A percentile compares a stretch with the other conserved stretches of the same genome.
These are phyloP conservation scores for Mimas tiliae DNA, from an alignment of 2,888 invertebrate species.

Conservation along the genomic window DNA sequence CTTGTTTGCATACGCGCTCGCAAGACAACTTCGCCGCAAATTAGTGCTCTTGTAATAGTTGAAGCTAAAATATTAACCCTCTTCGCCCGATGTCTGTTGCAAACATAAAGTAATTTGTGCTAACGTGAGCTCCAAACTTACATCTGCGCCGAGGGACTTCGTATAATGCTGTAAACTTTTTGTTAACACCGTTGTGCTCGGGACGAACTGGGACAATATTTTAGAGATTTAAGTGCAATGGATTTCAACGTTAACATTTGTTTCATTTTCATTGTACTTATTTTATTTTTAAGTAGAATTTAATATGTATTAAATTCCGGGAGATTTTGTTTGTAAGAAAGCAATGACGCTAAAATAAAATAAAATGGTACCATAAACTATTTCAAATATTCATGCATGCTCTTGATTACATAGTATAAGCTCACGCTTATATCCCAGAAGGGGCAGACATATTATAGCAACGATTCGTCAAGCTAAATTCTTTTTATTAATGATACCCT, in stretches of 20 bases:
- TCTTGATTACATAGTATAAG: no score
- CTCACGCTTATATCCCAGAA: no score
- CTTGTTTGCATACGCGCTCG: conserved; percentile 56
- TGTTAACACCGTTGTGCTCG: background rate
- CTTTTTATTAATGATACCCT: no score
- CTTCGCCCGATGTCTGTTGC: conserved; percentile 28
- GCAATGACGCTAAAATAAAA: no score
- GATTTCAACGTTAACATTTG: background rate
- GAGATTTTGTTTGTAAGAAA: no score
- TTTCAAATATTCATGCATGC: no score
- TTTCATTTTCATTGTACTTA: background rate
- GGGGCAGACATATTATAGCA: no score
- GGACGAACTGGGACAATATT: background rate
- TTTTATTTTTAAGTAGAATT: no score
- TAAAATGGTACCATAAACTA: no score
- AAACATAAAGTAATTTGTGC: conserved; percentile 24
- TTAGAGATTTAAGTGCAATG: background rate
- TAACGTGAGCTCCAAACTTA: conserved; percentile 21
- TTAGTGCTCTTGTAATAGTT: conserved; percentile 46
- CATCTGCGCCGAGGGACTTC: conserved; percentile 16
- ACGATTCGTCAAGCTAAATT: no score
- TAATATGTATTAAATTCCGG: background rate
- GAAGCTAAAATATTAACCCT: conserved; percentile 42
- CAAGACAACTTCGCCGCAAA: conserved; percentile 46
- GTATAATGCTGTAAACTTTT: conserved; percentile 12